Conservation (phyloP, 1,140 invertebrate species). For the Sitodiplosis mosellana region DNA sequence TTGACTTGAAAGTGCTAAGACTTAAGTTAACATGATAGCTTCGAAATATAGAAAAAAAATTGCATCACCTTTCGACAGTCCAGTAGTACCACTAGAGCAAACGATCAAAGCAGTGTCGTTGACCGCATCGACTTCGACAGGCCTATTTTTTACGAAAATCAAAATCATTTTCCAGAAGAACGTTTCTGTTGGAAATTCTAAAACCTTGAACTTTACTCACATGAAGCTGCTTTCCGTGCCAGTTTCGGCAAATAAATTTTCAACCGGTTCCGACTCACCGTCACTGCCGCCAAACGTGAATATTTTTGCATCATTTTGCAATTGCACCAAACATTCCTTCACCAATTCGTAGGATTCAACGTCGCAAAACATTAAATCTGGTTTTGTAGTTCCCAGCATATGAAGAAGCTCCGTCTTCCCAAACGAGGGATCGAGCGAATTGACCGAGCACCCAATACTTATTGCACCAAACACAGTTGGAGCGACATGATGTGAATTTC, state of each 20-base stretch:
- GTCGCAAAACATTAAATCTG: conserved; percentile 21
- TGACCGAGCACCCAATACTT: conserved; percentile 20
- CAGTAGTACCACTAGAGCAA: conserved; percentile 53
- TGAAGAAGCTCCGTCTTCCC: background rate
- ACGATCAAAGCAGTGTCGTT: conserved; percentile 24
- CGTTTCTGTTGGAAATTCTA: too few relatives aligned
- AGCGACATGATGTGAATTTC: conserved; percentile 1
- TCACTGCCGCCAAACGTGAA: conserved; percentile 14
- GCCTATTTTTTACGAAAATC: conserved; percentile 4
- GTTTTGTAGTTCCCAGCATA: conserved; percentile 18
- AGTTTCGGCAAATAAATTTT: conserved; percentile 19
- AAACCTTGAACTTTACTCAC: conserved; percentile 12
- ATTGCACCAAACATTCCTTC: conserved; percentile 12
- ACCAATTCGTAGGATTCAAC: conserved; percentile 13
- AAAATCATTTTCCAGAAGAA: too few relatives aligned
- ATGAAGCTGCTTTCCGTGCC: conserved; percentile 14
- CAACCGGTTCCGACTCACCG: conserved; percentile 14
- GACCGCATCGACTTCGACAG: conserved; percentile 9
- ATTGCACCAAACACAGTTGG: conserved; percentile 12
- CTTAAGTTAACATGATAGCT: too few relatives aligned
- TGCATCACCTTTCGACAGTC: conserved; percentile 60
- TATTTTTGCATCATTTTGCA: conserved; percentile 11
- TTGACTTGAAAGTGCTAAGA: too few relatives aligned
- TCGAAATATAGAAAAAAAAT: too few relatives aligned
- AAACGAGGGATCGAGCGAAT: conserved; percentile 7